Percentiles rank a stretch among this genome's conserved stretches.
These are phyloP conservation scores for Zaprionus lineosus DNA, from an alignment of 2,888 invertebrate genomes.

Conservation along the genomic window DNA sequence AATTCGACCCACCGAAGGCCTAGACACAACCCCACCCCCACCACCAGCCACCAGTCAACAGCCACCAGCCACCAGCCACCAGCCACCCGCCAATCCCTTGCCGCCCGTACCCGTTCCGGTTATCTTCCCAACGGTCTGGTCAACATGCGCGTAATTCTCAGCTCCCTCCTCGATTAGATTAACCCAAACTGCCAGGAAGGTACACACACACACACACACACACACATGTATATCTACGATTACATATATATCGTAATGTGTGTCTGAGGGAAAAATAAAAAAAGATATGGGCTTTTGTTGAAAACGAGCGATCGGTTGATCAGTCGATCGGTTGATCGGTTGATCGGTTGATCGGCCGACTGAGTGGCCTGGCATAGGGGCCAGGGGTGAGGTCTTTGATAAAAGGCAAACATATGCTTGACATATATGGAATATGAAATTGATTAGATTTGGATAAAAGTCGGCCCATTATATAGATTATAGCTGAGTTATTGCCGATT, in stretches of 20 bases:
- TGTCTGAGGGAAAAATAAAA: too few species aligned
- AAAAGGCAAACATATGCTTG: conserved; percentile 47
- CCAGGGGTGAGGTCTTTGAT: conserved; percentile 49
- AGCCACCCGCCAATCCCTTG: too few species aligned
- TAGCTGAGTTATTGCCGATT: conserved; percentile 59
- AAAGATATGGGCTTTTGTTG: conserved; percentile 42
- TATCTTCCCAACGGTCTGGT: conserved; percentile 57
- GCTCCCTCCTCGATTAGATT: conserved; percentile 73
- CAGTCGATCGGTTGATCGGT: conserved; percentile 10
- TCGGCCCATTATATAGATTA: conserved; percentile 74
- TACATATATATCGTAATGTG: conserved; percentile 43
- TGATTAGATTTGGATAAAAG: conserved; percentile 80
- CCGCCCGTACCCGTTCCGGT: conserved; percentile 49
- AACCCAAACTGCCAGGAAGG: conserved; percentile 40
- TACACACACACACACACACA: not conserved
- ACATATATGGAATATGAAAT: conserved; percentile 32
- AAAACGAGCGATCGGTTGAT: conserved; percentile 13
- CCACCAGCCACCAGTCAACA: too few species aligned
- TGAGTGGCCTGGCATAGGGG: conserved; percentile 4
- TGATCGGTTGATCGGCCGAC: conserved; percentile 10
- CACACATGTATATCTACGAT: conserved; percentile 4
- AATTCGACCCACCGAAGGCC: conserved; percentile 24
- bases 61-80: too few species aligned
- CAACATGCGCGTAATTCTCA: conserved; percentile 67
- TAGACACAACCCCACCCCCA: not conserved